Evolutionary conservation across 2,888 invertebrate species (phyloP), one percentile per base, ranked within the genome.

Genomic region (Acleris sparsana): DNA sequence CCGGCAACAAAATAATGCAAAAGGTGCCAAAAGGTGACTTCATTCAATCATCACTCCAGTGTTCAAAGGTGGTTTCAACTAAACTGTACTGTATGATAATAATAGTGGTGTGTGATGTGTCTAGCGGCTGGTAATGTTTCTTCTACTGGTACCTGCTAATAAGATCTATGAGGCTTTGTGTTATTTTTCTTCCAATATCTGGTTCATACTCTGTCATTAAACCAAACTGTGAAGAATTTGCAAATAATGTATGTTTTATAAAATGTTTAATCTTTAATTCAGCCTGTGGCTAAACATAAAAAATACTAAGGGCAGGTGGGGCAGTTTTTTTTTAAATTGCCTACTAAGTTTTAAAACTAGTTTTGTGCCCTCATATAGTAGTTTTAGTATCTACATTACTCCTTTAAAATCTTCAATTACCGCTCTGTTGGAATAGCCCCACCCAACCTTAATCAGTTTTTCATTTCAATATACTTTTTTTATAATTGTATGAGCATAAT

Each of bases 141-240:
- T 72, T 73, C 82, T 82, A 80, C 73, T 75, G 77, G 93, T 97
- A 98, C 98, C 97, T 97, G 95, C 96, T 95, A 93, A 98, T 97
- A 84, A 97, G 95, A 93, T 96, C 96, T 93, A 97, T 96, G 93
- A 98, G 94, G 86, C 97, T 97, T 93, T 96, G 95, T 83, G 97
- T 96, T 89, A 97, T 95, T 94, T 96, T 96, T 87, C 96, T 94
- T 93, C 97, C 97, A 89, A 97, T 94, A 86, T 95, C 95, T 85
- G 97, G 96, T 93, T 97, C 96, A 92, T 96, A 95, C 86, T 95
- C 94, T 86, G 97, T 97, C 94, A 97, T 95, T 89, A 95, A 95
- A 89, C 96, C 96, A 94, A 97, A 97, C 97, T 97, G 92, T 82
- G 91, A 76, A 90, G 81, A 87, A 86, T 83, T 78, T 57, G 17